Percentiles rank a stretch among this genome's conserved stretches.
Conservation (phyloP, 2,888 invertebrate genomes). For the Pherbina coryleti region DNA sequence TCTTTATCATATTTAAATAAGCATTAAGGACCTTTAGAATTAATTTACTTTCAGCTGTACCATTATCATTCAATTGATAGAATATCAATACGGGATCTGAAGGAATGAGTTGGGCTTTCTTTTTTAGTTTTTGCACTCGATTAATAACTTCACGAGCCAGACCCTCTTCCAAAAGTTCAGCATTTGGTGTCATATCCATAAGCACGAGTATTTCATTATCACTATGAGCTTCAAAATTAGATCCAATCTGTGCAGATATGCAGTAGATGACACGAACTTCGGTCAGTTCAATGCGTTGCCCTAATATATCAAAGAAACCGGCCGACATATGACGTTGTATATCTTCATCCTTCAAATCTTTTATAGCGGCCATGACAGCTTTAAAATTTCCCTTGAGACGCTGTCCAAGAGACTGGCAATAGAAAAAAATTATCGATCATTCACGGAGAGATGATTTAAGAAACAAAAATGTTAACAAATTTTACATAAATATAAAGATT, state of each 20-base stretch:
- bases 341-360: constrained; percentile 81
- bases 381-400: constrained; percentile 93
- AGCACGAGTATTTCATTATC: constrained; percentile 91
- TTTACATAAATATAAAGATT: no score
- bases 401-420: constrained; percentile 74
- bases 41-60: constrained; percentile 64
- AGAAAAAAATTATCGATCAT: neutral
- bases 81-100: constrained; percentile 90
- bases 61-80: constrained; percentile 72
- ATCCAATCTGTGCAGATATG: constrained; percentile 68
- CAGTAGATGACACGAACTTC: constrained; percentile 83
- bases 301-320: constrained; percentile 80
- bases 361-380: constrained; percentile 84
- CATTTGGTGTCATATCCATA: constrained; percentile 89
- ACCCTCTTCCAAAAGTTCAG: constrained; percentile 93
- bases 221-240: constrained; percentile 89
- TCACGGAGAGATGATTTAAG: neutral
- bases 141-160: constrained; percentile 95
- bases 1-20: constrained; percentile 83
- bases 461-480: neutral
- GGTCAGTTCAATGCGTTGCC: constrained; percentile 81
- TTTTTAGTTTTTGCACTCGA: constrained; percentile 94
- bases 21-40: constrained; percentile 78
- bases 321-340: constrained; percentile 80
- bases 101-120: constrained; percentile 93